These are phyloP conservation scores for Hypanus sabinus DNA, from an alignment of 2,113 vertebrate species.

Conservation along the genomic window DNA sequence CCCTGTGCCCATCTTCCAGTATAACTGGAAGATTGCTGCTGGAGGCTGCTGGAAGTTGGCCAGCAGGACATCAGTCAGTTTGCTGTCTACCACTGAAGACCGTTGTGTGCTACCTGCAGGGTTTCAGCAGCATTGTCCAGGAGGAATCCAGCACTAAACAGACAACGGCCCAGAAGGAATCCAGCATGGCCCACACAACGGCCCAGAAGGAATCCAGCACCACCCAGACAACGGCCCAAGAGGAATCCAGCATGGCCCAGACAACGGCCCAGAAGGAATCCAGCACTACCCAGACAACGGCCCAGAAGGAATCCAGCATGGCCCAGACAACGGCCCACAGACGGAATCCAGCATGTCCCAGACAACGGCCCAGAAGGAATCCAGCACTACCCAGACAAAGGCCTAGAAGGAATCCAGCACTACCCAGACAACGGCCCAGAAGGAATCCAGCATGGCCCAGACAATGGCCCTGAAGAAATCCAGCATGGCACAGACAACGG, in stretches of 20 bases:
- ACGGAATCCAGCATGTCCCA: slow-evolving; percentile 40
- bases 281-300: too few species aligned
- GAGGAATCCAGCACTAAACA: not conserved
- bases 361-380: slow-evolving; percentile 39
- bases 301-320: slow-evolving; percentile 39
- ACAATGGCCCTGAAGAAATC: slow-evolving; percentile 39
- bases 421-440: too few species aligned
- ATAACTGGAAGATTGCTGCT: too few species aligned
- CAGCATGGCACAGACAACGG: too few species aligned
- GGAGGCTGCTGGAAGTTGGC: not conserved
- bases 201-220: slow-evolving; percentile 39
- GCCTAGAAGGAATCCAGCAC: slow-evolving; percentile 38
- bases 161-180: slow-evolving; percentile 40
- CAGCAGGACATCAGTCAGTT: slow-evolving; percentile 26
- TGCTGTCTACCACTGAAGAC: slow-evolving; percentile 45
- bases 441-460: slow-evolving; percentile 40
- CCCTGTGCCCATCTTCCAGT: not conserved
- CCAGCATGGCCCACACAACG: too few species aligned
- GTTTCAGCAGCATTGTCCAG: not conserved
- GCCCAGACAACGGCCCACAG: too few species aligned
- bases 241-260: slow-evolving; percentile 40
- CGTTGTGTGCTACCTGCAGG: slow-evolving; percentile 42
- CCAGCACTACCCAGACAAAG: too few species aligned
- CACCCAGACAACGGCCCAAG: too few species aligned
- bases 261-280: slow-evolving; percentile 39